phyloP scores from a whole-genome alignment of 2,888 invertebrate genomes.

The Theretra japonica region DNA sequence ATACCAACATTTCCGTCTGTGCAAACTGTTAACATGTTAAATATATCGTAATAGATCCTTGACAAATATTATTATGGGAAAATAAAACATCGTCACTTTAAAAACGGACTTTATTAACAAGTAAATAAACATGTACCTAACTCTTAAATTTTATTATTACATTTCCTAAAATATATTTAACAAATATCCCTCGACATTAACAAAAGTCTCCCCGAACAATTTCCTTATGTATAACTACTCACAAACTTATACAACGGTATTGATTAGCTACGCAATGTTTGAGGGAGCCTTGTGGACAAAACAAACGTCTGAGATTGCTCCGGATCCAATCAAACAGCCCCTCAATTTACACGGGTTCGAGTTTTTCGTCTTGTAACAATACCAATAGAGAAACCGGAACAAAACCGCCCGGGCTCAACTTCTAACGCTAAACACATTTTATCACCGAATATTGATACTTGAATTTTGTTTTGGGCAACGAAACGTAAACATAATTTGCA shows the following conservation, averaged over 20 bases:
- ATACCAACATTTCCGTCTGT: too few species aligned
- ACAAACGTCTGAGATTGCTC: slow-evolving; percentile 11
- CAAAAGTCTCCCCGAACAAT: not conserved
- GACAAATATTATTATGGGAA: too few species aligned
- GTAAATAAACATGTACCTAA: too few species aligned
- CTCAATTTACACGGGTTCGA: slow-evolving; percentile 11
- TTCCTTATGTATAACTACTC: not conserved
- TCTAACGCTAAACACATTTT: not conserved
- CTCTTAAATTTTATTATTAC: too few species aligned
- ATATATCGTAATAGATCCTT: too few species aligned
- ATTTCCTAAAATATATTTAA: too few species aligned
- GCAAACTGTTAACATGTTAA: too few species aligned
- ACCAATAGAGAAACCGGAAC: not conserved
- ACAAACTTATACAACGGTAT: not conserved
- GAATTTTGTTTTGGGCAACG: too few species aligned
- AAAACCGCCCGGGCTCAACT: not conserved
- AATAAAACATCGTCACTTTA: too few species aligned
- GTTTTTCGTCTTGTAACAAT: not conserved
- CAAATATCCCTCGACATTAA: not conserved
- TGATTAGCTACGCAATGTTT: slow-evolving; percentile 10
- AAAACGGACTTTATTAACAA: too few species aligned
- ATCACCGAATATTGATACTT: not conserved
- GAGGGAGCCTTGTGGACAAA: not conserved
- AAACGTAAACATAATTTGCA: too few species aligned
- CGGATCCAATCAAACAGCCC: slow-evolving; percentile 4